Evolutionary conservation across 2,888 invertebrate species (phyloP), one percentile per base, ranked within the genome.

Genomic region (Hyposoter didymator): DNA sequence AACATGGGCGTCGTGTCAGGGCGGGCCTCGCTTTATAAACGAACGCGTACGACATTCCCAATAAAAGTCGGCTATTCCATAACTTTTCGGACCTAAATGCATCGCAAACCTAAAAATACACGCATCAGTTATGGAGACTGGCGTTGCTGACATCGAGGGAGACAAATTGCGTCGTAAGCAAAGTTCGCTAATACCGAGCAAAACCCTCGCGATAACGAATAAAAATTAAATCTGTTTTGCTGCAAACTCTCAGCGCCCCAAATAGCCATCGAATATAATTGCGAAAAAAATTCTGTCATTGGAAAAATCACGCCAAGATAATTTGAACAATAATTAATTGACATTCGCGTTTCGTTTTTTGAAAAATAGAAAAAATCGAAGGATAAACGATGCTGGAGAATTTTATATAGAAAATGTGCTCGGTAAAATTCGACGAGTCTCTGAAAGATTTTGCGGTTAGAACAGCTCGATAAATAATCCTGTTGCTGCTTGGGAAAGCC

Each of bases 1-100:
- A 81, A 85, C 75, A 69, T 45, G 52, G 82, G 69, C 82, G 84
- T 69, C 67, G 59, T 32, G 67, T 62, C 72, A 82, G 49, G 19
- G 52, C 47, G 32, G 14, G 62, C 28, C 45, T 70, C 45, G 17
- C 43, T 39, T 52, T 52, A n/a, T 52, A n/a, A 12, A 52, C 49
- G n/a, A 52, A 55, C 22, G 59, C 8, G 28, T 59, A 12, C 28
- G 28, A 28, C 4, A 14, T 59, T 59, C 6, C 14, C 59, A 28
- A 59, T 28, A 59, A 28, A 59, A 59, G 28, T 12, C 12, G 1
- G 28, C 14, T 14, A 28, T 59, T 28, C 12, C 28, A 14, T 28
- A 5, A 14, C 1, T 14, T 14, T 10, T 59, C 59, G 28, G 14
- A 14, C 14, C 3, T 5, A 28, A 59, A 59, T 28, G 28, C 59